Evolutionary conservation across 2,113 vertebrate species (phyloP).

Genomic region (Thermophis baileyi): DNA sequence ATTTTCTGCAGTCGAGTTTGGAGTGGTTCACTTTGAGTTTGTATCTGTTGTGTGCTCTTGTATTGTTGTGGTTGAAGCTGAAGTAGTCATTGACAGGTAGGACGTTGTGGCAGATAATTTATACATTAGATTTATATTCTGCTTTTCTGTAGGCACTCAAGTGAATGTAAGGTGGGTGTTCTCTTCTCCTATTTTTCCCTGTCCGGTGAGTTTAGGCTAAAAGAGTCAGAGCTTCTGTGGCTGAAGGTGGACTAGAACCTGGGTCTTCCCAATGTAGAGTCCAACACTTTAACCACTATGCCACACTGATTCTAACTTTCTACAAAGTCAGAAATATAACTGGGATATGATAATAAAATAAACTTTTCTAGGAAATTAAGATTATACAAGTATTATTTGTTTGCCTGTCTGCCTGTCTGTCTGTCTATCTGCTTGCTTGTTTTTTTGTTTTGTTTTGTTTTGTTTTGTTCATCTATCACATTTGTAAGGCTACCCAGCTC

Average conservation of each 20-base stretch:
- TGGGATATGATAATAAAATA: accelerated
- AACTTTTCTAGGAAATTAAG: conserved; percentile 9
- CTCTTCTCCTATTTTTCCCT: neutral
- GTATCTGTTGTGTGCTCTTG: no score
- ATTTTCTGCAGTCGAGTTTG: no score
- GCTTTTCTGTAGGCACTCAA: neutral
- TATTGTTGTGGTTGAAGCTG: no score
- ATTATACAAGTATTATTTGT: neutral
- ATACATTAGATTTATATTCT: neutral
- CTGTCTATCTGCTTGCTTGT: neutral
- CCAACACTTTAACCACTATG: neutral
- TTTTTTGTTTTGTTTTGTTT: no score
- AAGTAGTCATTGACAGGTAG: no score
- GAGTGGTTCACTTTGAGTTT: no score
- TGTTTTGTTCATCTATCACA: neutral
- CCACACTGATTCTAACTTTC: neutral
- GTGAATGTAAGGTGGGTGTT: neutral
- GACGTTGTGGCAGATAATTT: no score
- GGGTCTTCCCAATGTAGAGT: neutral
- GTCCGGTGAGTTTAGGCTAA: neutral
- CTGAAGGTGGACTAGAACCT: neutral
- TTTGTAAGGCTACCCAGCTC: neutral
- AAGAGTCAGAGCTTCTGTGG: neutral
- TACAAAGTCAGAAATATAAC: accelerated
- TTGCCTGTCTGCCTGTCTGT: neutral